phyloP scores from a whole-genome alignment of 2,113 vertebrate genomes.

The Nothoprocta pentlandii region DNA sequence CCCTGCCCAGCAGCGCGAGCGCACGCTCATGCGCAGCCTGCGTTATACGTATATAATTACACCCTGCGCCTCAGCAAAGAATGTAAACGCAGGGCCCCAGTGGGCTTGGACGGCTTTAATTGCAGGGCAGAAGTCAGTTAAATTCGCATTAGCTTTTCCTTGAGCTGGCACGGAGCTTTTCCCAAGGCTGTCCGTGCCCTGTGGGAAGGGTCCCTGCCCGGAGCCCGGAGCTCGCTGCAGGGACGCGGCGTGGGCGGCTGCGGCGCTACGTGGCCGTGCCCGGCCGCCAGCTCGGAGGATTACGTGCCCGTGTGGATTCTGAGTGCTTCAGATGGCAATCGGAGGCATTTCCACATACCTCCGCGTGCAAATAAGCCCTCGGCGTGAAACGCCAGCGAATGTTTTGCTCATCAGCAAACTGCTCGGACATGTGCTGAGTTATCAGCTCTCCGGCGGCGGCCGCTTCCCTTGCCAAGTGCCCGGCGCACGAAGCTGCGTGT shows the following conservation, averaged over 20 bases:
- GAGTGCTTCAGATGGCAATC: not conserved
- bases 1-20: slow-evolving; percentile 6
- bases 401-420: not conserved
- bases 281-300: not conserved
- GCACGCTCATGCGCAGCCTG: slow-evolving; percentile 61
- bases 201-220: not conserved
- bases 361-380: not conserved
- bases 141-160: slow-evolving; percentile 50
- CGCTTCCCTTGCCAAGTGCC: not conserved
- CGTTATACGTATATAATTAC: slow-evolving; percentile 72
- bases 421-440: not conserved
- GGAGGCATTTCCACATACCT: not conserved
- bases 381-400: not conserved
- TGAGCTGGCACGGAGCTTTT: not conserved
- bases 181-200: not conserved
- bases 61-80: slow-evolving; percentile 52
- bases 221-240: too few species aligned
- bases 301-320: rapidly evolving
- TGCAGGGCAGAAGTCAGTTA: slow-evolving; percentile 68
- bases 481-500: not conserved
- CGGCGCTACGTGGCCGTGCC: too few species aligned
- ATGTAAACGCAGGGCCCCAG: slow-evolving; percentile 69
- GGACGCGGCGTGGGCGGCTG: too few species aligned
- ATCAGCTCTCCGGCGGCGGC: rapidly evolving
- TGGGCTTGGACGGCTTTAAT: slow-evolving; percentile 59